A percentile compares a stretch with the other conserved stretches of the same genome.
These are phyloP conservation scores for Mungos mungo DNA, from an alignment of 2,113 vertebrate species.

Conservation along the genomic window DNA sequence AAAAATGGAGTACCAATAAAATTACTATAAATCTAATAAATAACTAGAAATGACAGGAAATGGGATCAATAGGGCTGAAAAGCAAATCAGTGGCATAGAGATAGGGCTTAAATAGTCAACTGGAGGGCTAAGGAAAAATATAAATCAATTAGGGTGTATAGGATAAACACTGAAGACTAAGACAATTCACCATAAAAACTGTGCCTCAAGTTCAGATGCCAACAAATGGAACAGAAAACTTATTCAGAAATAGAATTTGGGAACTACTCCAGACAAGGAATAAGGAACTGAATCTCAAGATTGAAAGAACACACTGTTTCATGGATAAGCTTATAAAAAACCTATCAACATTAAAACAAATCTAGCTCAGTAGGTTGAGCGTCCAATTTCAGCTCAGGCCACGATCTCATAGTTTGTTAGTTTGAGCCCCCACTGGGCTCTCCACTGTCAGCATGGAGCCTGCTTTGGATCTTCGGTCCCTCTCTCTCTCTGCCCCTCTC, in stretches of 20 bases:
- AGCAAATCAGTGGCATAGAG: not conserved
- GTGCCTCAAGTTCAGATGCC: not conserved
- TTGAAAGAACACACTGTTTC: not conserved
- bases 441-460: no score
- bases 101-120: not conserved
- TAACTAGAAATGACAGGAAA: not conserved
- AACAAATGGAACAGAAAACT: not conserved
- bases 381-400: no score
- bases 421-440: no score
- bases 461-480: no score
- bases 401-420: no score
- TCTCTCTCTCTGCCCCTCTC: no score
- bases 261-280: not conserved
- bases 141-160: not conserved
- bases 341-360: not conserved
- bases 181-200: not conserved
- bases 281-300: not conserved
- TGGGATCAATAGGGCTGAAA: not conserved
- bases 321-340: not conserved
- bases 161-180: not conserved
- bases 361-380: not conserved
- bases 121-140: not conserved
- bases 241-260: not conserved
- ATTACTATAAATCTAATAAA: not conserved
- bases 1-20: not conserved